phyloP scores from a whole-genome alignment of 2,888 invertebrate species.

The Formica aserva region DNA sequence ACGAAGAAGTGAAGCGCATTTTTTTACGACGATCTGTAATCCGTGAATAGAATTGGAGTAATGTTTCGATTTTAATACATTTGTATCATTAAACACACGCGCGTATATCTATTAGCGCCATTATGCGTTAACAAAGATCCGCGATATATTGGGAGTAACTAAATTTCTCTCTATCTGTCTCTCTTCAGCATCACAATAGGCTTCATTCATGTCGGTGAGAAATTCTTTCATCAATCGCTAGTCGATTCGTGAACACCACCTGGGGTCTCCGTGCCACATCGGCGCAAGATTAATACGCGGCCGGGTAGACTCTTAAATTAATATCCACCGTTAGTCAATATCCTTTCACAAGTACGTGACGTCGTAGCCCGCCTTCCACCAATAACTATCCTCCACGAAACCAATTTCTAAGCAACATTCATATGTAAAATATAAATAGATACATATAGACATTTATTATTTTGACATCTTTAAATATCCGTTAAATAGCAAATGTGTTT shows the following conservation, averaged over 20 bases:
- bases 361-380: constrained; percentile 14
- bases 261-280: constrained; percentile 52
- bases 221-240: constrained; percentile 56
- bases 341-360: constrained; percentile 47
- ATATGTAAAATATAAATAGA: neutral
- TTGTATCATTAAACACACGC: neutral
- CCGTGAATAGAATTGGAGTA: neutral
- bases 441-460: neutral
- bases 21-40: neutral
- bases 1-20: neutral
- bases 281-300: constrained; percentile 60
- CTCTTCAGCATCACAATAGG: neutral
- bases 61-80: neutral
- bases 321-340: constrained; percentile 65
- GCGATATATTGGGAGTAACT: neutral
- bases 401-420: constrained; percentile 20
- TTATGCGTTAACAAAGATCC: neutral
- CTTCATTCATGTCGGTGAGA: constrained; percentile 40
- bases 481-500: neutral
- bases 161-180: neutral
- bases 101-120: neutral
- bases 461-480: neutral
- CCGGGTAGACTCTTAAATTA: constrained; percentile 55
- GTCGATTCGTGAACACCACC: constrained; percentile 60
- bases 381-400: constrained; percentile 10